phyloP scores from a whole-genome alignment of 2,888 invertebrate genomes.

The Brenthis ino region DNA sequence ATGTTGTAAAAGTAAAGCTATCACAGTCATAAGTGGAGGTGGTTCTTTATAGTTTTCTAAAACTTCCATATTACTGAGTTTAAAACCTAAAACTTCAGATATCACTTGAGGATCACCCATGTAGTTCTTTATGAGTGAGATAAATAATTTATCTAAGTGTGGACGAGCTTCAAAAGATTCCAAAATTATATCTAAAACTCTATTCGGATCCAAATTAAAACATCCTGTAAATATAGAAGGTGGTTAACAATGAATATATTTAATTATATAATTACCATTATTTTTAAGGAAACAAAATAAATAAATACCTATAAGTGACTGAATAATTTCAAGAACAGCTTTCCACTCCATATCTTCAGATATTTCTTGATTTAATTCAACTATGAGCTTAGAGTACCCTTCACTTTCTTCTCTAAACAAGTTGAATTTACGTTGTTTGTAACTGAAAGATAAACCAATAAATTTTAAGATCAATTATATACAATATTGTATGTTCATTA shows the following conservation, averaged over 20 bases:
- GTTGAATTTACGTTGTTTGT: conserved; percentile 99
- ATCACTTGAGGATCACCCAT: conserved; percentile 92
- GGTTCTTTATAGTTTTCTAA: conserved; percentile 85
- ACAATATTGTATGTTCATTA: neutral
- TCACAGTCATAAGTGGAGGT: conserved; percentile 92
- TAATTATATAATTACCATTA: neutral
- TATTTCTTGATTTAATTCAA: conserved; percentile 94
- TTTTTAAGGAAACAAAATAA: neutral
- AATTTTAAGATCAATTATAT: no score
- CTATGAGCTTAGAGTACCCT: conserved; percentile 97
- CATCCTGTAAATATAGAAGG: conserved; percentile 86
- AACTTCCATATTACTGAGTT: conserved; percentile 87
- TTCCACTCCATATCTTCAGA: conserved; percentile 84
- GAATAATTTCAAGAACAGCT: conserved; percentile 92
- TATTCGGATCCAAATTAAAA: conserved; percentile 99
- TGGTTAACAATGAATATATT: neutral
- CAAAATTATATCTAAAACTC: conserved; percentile 97
- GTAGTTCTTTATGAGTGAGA: conserved; percentile 91
- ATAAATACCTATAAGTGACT: conserved; percentile 93
- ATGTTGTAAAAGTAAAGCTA: conserved; percentile 94
- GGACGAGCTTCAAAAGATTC: conserved; percentile 97
- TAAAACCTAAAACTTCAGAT: conserved; percentile 97
- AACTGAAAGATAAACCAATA: conserved; percentile 84
- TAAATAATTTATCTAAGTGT: conserved; percentile 89
- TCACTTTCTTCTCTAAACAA: conserved; percentile 99